Percentiles rank a stretch among this genome's conserved stretches.
Conservation (phyloP, 2,888 invertebrate species). For the Andrena haemorrhoa region DNA sequence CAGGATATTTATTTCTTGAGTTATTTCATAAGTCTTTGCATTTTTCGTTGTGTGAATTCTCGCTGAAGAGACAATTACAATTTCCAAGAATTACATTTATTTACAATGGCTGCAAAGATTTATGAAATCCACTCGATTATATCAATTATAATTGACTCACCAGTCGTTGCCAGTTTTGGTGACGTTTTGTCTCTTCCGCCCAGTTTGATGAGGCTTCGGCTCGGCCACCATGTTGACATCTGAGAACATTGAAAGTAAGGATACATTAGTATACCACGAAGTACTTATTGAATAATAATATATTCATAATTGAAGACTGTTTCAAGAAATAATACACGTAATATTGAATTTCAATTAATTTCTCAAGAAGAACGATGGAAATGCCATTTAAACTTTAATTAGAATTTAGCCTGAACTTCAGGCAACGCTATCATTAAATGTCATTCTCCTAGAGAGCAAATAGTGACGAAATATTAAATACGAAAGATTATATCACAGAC, state of each 20-base stretch:
- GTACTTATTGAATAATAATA: neutral
- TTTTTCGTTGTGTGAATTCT: too few relatives aligned
- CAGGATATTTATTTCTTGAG: too few relatives aligned
- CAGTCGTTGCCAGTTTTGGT: slow-evolving; percentile 89
- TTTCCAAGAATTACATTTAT: too few relatives aligned
- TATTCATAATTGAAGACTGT: neutral
- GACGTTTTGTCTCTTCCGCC: slow-evolving; percentile 89
- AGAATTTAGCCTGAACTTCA: too few relatives aligned
- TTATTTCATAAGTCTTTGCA: too few relatives aligned
- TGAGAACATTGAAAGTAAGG: slow-evolving; percentile 77
- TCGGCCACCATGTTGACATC: slow-evolving; percentile 92
- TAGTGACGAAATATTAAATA: neutral
- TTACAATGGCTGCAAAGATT: too few relatives aligned
- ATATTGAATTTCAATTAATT: neutral
- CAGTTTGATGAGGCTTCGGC: slow-evolving; percentile 90
- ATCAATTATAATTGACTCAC: slow-evolving; percentile 84
- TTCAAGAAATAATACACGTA: neutral
- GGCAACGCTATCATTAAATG: too few relatives aligned
- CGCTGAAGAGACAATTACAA: too few relatives aligned
- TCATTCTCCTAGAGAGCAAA: neutral
- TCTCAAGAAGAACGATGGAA: neutral
- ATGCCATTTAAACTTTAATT: too few relatives aligned
- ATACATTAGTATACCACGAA: neutral
- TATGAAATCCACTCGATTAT: too few relatives aligned
- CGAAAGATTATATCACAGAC: neutral